Percentiles rank a stretch among this genome's conserved stretches.
Evolutionary conservation across 2,888 invertebrate genomes (phyloP).

Genomic region (Oxytorus armatus): DNA sequence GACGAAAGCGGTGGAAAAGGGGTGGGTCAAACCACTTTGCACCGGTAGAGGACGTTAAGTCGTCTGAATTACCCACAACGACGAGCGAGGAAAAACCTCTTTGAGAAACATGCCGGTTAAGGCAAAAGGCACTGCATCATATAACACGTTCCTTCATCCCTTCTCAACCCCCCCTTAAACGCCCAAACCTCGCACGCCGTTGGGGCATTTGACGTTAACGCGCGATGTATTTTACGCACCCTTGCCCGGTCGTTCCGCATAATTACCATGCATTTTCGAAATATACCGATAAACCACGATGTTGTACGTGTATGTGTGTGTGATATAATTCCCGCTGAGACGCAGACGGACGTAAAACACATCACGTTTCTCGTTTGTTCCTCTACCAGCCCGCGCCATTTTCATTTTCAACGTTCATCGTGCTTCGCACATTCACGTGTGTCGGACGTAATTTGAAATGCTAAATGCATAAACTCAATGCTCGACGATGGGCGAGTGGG

Average conservation of each 20-base stretch:
- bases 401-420: too few relatives aligned
- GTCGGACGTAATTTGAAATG: constrained; percentile 19
- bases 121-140: constrained; percentile 16
- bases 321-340: too few relatives aligned
- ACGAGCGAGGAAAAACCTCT: constrained; percentile 58
- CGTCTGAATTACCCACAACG: constrained; percentile 63
- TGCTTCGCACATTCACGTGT: too few relatives aligned
- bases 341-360: too few relatives aligned
- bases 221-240: too few relatives aligned
- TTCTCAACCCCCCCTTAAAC: constrained; percentile 38
- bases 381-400: too few relatives aligned
- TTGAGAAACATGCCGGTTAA: constrained; percentile 62
- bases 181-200: constrained; percentile 41
- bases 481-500: background rate
- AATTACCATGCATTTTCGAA: too few relatives aligned
- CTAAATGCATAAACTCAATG: background rate
- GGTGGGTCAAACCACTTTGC: constrained; percentile 65
- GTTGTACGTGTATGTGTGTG: too few relatives aligned
- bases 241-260: too few relatives aligned
- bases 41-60: constrained; percentile 61
- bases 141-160: constrained; percentile 24
- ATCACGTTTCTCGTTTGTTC: too few relatives aligned
- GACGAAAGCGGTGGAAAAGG: constrained; percentile 32
- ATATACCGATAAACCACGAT: too few relatives aligned
- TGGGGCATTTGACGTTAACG: constrained; percentile 59